Evolutionary conservation across 2,888 invertebrate species (phyloP).

Genomic region (Alcis repandata): DNA sequence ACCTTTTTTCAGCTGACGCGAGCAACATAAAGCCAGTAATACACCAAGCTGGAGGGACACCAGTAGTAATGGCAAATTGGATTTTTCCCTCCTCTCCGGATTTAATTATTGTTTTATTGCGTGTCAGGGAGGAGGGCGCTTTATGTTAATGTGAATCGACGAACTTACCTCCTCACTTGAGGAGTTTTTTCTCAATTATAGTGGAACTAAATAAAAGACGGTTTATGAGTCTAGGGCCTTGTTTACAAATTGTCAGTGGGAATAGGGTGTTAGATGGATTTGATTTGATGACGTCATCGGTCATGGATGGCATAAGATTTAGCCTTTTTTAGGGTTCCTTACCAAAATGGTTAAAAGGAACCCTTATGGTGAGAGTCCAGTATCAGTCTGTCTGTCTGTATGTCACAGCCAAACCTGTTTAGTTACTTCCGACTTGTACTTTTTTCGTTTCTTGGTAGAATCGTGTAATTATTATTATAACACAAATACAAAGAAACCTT

Average conservation of each 20-base stretch:
- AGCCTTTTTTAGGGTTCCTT: too few relatives aligned
- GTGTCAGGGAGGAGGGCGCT: conserved; percentile 55
- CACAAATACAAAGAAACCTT: too few relatives aligned
- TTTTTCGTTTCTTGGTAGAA: too few relatives aligned
- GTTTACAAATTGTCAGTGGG: neutral
- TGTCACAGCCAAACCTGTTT: too few relatives aligned
- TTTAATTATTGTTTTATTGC: conserved; percentile 83
- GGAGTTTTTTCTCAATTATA: conserved; percentile 8
- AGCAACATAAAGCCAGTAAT: conserved; percentile 10
- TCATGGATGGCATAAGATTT: too few relatives aligned
- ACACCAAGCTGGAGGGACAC: conserved; percentile 9
- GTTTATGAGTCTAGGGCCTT: neutral
- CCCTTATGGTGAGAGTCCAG: too few relatives aligned
- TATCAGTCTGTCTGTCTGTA: too few relatives aligned
- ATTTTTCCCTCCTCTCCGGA: conserved; percentile 71
- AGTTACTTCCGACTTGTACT: too few relatives aligned
- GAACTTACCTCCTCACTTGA: conserved; percentile 39
- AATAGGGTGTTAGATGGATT: too few relatives aligned
- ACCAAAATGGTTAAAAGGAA: too few relatives aligned
- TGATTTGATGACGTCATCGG: too few relatives aligned
- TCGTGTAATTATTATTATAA: too few relatives aligned
- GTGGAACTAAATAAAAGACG: conserved; percentile 5
- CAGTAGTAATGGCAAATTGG: conserved; percentile 80
- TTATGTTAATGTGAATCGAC: conserved; percentile 61
- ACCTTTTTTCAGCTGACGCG: conserved; percentile 29